phyloP scores from a whole-genome alignment of 2,888 invertebrate genomes.

The Trichacis sp. region DNA sequence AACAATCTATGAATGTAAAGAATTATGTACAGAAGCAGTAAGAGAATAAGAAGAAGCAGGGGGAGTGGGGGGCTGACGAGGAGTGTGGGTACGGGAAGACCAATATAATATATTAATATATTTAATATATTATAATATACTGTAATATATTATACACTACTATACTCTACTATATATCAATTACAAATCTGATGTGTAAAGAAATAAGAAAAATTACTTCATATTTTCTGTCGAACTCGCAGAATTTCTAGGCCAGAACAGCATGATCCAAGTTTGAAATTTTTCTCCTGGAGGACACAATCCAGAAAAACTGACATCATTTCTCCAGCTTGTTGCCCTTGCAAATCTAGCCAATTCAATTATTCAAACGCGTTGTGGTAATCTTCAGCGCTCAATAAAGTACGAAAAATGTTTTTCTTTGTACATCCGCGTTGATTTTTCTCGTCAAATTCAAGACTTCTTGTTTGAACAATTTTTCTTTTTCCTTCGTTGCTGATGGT shows the following conservation, averaged over 20 bases:
- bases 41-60: too few relatives aligned
- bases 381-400: slow-evolving; percentile 92
- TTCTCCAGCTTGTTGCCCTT: slow-evolving; percentile 85
- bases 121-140: too few relatives aligned
- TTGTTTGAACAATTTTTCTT: slow-evolving; percentile 61
- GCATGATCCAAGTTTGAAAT: slow-evolving; percentile 91
- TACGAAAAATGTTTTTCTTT: slow-evolving; percentile 89
- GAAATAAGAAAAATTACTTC: too few relatives aligned
- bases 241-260: slow-evolving; percentile 84
- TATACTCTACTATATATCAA: too few relatives aligned
- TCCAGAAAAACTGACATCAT: slow-evolving; percentile 86
- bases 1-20: too few relatives aligned
- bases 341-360: slow-evolving; percentile 83
- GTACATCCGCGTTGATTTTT: slow-evolving; percentile 95
- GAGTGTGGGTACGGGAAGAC: too few relatives aligned
- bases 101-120: too few relatives aligned
- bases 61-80: too few relatives aligned
- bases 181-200: too few relatives aligned
- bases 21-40: too few relatives aligned
- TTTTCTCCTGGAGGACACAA: slow-evolving; percentile 85
- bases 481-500: slow-evolving; percentile 48
- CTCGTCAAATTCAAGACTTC: slow-evolving; percentile 84
- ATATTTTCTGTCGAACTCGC: slow-evolving; percentile 85
- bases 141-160: too few relatives aligned
- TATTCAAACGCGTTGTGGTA: slow-evolving; percentile 95